Evolutionary conservation across 64 coral and sea anemone species (phyloP), one percentile per base, ranked within the genome.

Genomic region (Montipora foliosa): DNA sequence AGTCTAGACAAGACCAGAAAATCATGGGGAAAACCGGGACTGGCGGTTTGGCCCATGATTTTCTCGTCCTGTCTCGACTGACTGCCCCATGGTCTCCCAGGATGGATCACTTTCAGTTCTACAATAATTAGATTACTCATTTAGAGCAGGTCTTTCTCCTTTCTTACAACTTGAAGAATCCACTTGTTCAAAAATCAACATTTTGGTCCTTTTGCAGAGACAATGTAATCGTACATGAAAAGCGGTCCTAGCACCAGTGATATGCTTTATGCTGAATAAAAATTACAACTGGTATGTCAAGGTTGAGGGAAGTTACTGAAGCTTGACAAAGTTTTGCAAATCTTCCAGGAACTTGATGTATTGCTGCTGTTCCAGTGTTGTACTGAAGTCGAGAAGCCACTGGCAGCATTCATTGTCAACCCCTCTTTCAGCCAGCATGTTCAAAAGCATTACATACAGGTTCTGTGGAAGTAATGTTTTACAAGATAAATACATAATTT

Each of bases 391-490:
- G 49, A 96, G 76, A 50, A 99, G 84, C 60, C 87, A 89, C 21
- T 69, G 87, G 67, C 61, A 67, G 83, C 94, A 96, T 5, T 74
- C 19, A 67, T 95, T 92, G 67, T 99, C 80, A 48, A 99, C 61
- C 29, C 98, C 98, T 85, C 98, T 96, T 72, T 99, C 98, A 52
- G 92, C 75, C 29, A 99, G 86, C 95, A 99, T 96, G 19, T 93
- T 94, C 6, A 92, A 86, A 44, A 99, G 80, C 82, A 96, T 92
- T 4, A 81, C 74, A 81, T 99, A 96, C 47, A 99, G 67, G 15
- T 96, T 94, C 98, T 99, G 87, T 79, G 24, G 58, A 77, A 69
- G 44, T 21, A 17, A 37, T 37, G 37, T 37, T 37, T 37, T 37
- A 90, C 79, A 8, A 37, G 55, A 52, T 61, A 1, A 21, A 67